Percentiles rank a stretch among this genome's conserved stretches.
Conservation (phyloP, 1,140 invertebrate species). For the Leptopilina boulardi region DNA sequence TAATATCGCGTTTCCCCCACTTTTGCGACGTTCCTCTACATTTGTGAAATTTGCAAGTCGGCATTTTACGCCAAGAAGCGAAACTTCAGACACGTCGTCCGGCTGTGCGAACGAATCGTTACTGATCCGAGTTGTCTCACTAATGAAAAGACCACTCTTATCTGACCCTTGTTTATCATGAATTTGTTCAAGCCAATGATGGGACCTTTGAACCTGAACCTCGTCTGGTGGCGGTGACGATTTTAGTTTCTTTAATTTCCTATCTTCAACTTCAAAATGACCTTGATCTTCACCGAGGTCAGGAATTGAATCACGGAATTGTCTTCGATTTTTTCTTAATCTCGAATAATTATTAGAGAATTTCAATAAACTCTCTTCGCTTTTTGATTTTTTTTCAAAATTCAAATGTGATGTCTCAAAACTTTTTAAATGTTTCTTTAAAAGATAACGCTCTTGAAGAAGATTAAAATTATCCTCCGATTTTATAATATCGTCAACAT, state of each 20-base stretch:
- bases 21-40: constrained; percentile 33
- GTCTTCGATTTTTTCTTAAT: constrained; percentile 24
- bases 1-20: constrained; percentile 4
- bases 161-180: constrained; percentile 60
- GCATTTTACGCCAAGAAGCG: constrained; percentile 52
- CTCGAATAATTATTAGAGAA: neutral
- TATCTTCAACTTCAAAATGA: neutral
- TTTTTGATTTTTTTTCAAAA: constrained; percentile 4
- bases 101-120: constrained; percentile 32
- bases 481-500: constrained; percentile 61
- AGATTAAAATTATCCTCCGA: constrained; percentile 57
- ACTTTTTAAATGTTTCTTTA: constrained; percentile 39
- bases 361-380: constrained; percentile 37
- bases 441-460: constrained; percentile 46
- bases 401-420: neutral
- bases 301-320: neutral
- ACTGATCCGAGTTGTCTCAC: constrained; percentile 48
- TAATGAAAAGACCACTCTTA: constrained; percentile 42
- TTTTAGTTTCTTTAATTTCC: constrained; percentile 55
- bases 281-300: constrained; percentile 7
- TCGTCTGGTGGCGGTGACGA: constrained; percentile 64
- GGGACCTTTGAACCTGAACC: constrained; percentile 46
- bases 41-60: constrained; percentile 53
- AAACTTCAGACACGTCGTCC: constrained; percentile 39
- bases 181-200: constrained; percentile 35